Conservation (phyloP, 64 coral and sea anemone genomes). For the Porites australiensis region DNA sequence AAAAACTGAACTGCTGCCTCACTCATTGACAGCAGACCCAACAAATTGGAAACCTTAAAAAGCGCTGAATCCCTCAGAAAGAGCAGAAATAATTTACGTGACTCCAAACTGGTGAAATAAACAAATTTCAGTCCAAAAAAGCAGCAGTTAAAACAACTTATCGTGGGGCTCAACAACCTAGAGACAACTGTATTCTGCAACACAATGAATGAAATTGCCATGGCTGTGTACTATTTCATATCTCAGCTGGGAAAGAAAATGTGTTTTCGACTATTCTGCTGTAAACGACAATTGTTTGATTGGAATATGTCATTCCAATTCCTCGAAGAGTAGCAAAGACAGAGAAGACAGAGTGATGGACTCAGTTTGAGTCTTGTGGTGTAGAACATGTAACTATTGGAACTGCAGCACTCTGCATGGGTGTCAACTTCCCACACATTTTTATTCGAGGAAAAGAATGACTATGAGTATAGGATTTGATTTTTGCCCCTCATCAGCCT, state of each 20-base stretch:
- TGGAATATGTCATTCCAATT: not conserved
- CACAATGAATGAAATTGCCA: slow-evolving; percentile 12
- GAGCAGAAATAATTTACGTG: too few relatives aligned
- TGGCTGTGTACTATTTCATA: not conserved
- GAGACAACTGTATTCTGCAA: not conserved
- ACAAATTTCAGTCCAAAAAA: too few relatives aligned
- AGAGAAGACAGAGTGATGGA: not conserved
- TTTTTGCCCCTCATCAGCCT: too few relatives aligned
- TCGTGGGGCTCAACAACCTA: not conserved
- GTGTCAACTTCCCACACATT: slow-evolving; percentile 6
- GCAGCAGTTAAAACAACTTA: too few relatives aligned
- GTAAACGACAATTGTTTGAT: not conserved
- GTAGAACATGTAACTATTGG: not conserved
- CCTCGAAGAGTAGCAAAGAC: slow-evolving; percentile 25
- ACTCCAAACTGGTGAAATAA: too few relatives aligned
- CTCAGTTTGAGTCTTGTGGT: not conserved
- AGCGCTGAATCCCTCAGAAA: too few relatives aligned
- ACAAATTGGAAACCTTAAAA: too few relatives aligned
- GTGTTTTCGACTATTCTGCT: not conserved
- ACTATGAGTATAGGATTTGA: too few relatives aligned
- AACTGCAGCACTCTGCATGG: slow-evolving; percentile 27
- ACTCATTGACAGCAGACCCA: too few relatives aligned
- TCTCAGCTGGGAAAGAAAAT: not conserved
- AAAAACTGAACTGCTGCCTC: too few relatives aligned
- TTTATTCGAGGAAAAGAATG: too few relatives aligned